phyloP scores from a whole-genome alignment of 2,888 invertebrate species.

The Thymelicus lineola region DNA sequence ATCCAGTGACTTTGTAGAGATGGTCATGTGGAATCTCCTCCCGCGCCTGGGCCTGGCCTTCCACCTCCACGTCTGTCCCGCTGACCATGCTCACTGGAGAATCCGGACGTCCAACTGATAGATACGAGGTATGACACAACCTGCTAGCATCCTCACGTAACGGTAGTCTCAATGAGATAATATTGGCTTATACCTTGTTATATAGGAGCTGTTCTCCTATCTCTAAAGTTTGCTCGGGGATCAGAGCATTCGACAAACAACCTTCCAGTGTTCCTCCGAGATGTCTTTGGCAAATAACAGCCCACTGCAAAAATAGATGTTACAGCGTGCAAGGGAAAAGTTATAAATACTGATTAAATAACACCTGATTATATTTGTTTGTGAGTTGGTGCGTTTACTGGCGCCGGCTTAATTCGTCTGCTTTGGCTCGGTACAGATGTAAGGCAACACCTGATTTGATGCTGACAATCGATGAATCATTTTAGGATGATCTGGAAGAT shows the following conservation, averaged over 20 bases:
- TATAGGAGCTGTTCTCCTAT: constrained; percentile 50
- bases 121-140: constrained; percentile 30
- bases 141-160: constrained; percentile 37
- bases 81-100: constrained; percentile 52
- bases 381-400: background rate
- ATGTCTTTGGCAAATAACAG: constrained; percentile 52
- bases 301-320: constrained; percentile 44
- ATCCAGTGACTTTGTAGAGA: constrained; percentile 72
- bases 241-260: constrained; percentile 57
- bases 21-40: constrained; percentile 76
- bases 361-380: constrained; percentile 26
- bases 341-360: constrained; percentile 38
- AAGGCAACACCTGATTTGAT: no score
- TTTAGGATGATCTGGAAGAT: background rate
- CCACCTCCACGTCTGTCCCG: constrained; percentile 58
- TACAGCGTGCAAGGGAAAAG: constrained; percentile 30
- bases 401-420: background rate
- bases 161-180: constrained; percentile 44
- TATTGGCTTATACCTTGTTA: constrained; percentile 41
- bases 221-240: constrained; percentile 58
- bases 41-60: constrained; percentile 41
- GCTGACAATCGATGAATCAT: no score
- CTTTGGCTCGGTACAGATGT: no score
- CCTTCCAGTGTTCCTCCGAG: constrained; percentile 55
- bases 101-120: constrained; percentile 39